Base-by-base conservation (phyloP, 2,113 vertebrate species). In the Coryphaenoides rupestris region DNA sequence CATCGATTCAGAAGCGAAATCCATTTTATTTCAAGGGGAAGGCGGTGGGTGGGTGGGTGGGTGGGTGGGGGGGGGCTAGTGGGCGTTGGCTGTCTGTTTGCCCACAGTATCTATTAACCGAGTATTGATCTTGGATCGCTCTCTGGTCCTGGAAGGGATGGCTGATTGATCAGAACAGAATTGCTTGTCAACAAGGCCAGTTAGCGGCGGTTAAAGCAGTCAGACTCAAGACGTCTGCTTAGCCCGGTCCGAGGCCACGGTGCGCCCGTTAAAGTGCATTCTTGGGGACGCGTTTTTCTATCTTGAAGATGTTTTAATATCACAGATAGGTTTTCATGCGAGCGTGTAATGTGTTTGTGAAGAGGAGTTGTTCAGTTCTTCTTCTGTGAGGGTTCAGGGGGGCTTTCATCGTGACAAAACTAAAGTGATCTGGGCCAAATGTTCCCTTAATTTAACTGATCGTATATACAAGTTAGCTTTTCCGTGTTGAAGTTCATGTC, bases 111-210 rank as follows among this genome's bases (percentile, higher is more conserved):
- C 69, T 58, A 69, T 75, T 75, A 72, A 69, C 73, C 26, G 1
- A 14, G 22, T 64, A 79, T 75, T 50, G 76, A 79, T 79, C 63
- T 14, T 12, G 16, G n/a, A 21, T 66, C 19, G 49, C 45, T 21
- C 58, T 63, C 58, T 65, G 69, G 19, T 72, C 52, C 26, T 13
- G 45, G 74, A 28, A 47, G 50, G 55, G 60, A 73, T 63, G 60
- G 55, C 53, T 60, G 52, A 69, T 52, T 7, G 66, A 65, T 65
- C 56, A n/a, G 17, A 2, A 60, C 28, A 19, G 40, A 60, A 60
- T 33, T 19, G 17, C 24, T 58, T 15, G 17, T 17, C 24, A 19
- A 16, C 26, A 58, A 58, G 15, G 28, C 56, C 56, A 58, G 56
- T 47, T 47, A 47, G 19, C 21, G 19, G 21, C 56, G 19, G 56